Evolutionary conservation across 2,888 invertebrate species (phyloP).

Genomic region (Drosophila peninsularis): DNA sequence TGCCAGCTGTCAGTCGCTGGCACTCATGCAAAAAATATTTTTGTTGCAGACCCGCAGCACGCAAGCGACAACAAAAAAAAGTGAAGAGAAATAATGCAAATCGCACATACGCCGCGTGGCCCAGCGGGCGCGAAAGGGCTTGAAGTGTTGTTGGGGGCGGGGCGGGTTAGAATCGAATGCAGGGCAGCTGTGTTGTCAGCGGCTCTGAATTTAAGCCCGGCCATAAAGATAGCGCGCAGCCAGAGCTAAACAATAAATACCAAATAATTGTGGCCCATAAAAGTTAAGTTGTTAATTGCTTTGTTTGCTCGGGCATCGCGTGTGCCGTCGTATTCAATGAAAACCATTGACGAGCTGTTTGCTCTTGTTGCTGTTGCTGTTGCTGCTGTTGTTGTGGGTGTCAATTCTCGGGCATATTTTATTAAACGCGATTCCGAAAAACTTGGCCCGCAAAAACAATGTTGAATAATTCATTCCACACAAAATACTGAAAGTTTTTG

Average conservation of each 20-base stretch:
- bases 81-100: conserved; percentile 57
- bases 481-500: conserved; percentile 67
- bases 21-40: conserved; percentile 16
- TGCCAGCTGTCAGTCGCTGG: conserved; percentile 65
- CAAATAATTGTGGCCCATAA: conserved; percentile 75
- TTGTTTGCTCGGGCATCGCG: conserved; percentile 48
- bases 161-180: conserved; percentile 24
- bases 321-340: conserved; percentile 42
- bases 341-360: conserved; percentile 54
- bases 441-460: conserved; percentile 57
- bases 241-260: conserved; percentile 68
- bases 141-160: background rate
- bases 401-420: conserved; percentile 62
- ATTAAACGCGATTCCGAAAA: conserved; percentile 43
- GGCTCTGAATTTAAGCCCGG: conserved; percentile 58
- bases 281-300: conserved; percentile 76
- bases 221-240: conserved; percentile 61
- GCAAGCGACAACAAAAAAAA: conserved; percentile 8
- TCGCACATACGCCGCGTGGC: conserved; percentile 45
- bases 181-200: conserved; percentile 46
- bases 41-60: conserved; percentile 38
- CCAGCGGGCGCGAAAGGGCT: background rate
- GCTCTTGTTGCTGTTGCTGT: conserved; percentile 9
- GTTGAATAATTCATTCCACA: conserved; percentile 73
- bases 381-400: conserved; percentile 25